phyloP scores from a whole-genome alignment of 2,113 vertebrate species.

The Baryphthengus martii region DNA sequence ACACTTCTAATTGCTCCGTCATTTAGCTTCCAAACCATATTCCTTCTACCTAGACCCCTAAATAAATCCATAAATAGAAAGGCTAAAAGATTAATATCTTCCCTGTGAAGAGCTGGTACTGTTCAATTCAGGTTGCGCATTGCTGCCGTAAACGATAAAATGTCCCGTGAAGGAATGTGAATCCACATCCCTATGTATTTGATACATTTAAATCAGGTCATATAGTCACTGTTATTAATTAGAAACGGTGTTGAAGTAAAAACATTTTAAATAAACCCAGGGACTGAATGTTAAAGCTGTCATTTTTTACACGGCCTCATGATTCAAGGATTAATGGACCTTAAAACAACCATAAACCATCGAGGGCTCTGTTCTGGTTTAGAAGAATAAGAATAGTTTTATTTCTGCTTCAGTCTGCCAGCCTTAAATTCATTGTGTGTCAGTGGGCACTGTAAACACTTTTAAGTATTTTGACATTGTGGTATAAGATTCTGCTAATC shows the following conservation, averaged over 20 bases:
- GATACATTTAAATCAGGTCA: conserved; percentile 62
- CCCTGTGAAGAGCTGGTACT: background rate
- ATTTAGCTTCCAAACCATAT: background rate
- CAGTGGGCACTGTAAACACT: conserved; percentile 77
- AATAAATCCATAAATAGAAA: conserved; percentile 28
- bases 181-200: background rate
- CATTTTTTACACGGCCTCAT: conserved; percentile 78
- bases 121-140: background rate
- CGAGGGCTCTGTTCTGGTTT: conserved; percentile 68
- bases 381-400: conserved; percentile 68
- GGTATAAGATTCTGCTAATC: conserved; percentile 63
- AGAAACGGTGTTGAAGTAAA: conserved; percentile 71
- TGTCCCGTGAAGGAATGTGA: background rate
- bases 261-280: conserved; percentile 74
- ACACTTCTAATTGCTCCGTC: background rate
- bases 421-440: conserved; percentile 74
- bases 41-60: background rate
- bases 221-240: conserved; percentile 69
- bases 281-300: conserved; percentile 74
- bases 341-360: conserved; percentile 79
- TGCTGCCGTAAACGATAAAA: background rate
- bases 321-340: conserved; percentile 82
- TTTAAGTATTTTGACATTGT: conserved; percentile 79
- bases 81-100: background rate
- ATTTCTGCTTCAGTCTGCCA: conserved; percentile 57